These are phyloP conservation scores for Drosophila tani DNA, from an alignment of 1,140 invertebrate genomes.

Conservation along the genomic window DNA sequence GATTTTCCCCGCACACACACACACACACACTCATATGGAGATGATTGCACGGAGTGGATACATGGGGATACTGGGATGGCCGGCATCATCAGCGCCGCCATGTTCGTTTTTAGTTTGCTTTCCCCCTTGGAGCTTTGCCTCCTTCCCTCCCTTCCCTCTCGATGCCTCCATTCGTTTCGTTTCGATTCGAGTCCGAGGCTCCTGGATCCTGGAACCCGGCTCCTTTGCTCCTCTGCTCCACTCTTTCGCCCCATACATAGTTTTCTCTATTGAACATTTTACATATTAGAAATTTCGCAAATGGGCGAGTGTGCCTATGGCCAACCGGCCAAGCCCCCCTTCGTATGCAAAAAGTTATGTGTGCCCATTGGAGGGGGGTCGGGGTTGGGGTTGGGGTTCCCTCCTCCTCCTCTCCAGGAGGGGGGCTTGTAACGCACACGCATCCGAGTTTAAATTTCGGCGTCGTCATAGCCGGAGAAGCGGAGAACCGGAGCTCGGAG, in stretches of 20 bases:
- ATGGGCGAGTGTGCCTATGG: conserved; percentile 61
- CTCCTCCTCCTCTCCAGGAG: not conserved
- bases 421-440: conserved; percentile 65
- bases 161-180: not conserved
- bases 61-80: conserved; percentile 24
- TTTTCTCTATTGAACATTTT: conserved; percentile 84
- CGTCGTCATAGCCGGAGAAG: conserved; percentile 52
- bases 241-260: conserved; percentile 63
- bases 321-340: conserved; percentile 10
- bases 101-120: conserved; percentile 67
- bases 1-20: conserved; percentile 48
- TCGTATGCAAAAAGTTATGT: conserved; percentile 72
- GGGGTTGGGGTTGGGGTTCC: not conserved
- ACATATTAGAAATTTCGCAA: conserved; percentile 82
- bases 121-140: conserved; percentile 23
- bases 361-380: conserved; percentile 46
- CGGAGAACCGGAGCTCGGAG: conserved; percentile 25
- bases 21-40: conserved; percentile 16
- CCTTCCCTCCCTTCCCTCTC: not conserved
- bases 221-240: conserved; percentile 19
- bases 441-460: conserved; percentile 72
- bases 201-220: conserved; percentile 30
- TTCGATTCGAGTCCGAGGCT: conserved; percentile 39
- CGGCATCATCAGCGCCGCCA: conserved; percentile 58
- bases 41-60: conserved; percentile 34